Evolutionary conservation across 2,797 vertebrate species (phyloP).

Genomic region (Epinephelus malabaricus): DNA sequence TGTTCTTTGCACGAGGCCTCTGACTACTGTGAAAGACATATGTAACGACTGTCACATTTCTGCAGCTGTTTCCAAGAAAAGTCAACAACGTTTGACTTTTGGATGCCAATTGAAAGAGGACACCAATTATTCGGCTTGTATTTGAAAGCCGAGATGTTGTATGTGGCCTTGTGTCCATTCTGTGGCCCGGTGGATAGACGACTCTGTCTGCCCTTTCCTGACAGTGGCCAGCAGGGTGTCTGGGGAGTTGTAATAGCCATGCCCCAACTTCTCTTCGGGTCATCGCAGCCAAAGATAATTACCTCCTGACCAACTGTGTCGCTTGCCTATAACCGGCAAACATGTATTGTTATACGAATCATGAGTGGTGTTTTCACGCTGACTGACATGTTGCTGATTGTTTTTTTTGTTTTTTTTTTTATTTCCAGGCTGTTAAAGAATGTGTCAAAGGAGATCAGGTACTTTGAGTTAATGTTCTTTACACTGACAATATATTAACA

Average conservation of each 20-base stretch:
- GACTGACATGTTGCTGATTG: constrained; percentile 26
- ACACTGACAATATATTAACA: not conserved
- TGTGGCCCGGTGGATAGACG: constrained; percentile 50
- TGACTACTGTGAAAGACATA: constrained; percentile 42
- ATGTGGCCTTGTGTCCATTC: constrained; percentile 63
- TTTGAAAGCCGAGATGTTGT: constrained; percentile 76
- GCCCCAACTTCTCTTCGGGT: constrained; percentile 56
- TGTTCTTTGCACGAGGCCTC: constrained; percentile 26
- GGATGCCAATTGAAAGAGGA: constrained; percentile 75
- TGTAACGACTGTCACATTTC: constrained; percentile 63
- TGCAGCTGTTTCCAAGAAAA: constrained; percentile 81
- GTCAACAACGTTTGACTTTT: constrained; percentile 75
- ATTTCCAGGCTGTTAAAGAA: constrained; percentile 66
- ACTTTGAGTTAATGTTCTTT: constrained; percentile 37
- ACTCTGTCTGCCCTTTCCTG: constrained; percentile 70
- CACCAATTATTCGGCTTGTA: constrained; percentile 69
- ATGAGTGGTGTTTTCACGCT: constrained; percentile 7
- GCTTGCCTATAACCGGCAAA: constrained; percentile 33
- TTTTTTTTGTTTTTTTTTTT: constrained; percentile 43
- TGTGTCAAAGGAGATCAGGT: constrained; percentile 83
- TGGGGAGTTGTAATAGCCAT: constrained; percentile 64
- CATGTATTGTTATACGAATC: constrained; percentile 16
- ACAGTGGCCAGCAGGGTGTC: constrained; percentile 68
- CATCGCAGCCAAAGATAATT: constrained; percentile 67
- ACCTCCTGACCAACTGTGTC: constrained; percentile 53